These are phyloP conservation scores for Brachyptera risi DNA, from an alignment of 2,888 invertebrate species.

Conservation along the genomic window DNA sequence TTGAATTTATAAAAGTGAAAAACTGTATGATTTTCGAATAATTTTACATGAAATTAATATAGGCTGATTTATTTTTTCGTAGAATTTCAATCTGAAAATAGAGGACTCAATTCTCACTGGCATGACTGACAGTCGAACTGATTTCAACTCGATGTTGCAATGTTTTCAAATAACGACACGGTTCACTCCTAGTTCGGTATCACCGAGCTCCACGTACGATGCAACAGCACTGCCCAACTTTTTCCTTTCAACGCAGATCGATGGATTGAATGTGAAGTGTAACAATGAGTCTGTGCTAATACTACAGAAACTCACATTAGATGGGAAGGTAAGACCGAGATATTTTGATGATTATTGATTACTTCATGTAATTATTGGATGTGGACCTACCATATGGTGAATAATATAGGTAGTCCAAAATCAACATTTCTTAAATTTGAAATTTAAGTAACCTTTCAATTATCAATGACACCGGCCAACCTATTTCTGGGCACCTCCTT, in stretches of 20 bases:
- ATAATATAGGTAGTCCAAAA: too few relatives aligned
- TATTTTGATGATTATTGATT: neutral
- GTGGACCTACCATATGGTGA: too few relatives aligned
- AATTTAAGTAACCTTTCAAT: too few relatives aligned
- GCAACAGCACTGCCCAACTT: slow-evolving; percentile 12
- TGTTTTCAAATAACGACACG: slow-evolving; percentile 53
- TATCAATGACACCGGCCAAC: too few relatives aligned
- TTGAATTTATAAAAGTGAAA: neutral
- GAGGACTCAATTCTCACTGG: slow-evolving; percentile 67
- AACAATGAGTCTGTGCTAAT: slow-evolving; percentile 54
- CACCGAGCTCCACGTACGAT: neutral
- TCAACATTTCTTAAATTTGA: too few relatives aligned
- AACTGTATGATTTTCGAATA: neutral
- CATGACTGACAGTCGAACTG: slow-evolving; percentile 63
- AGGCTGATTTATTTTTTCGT: too few relatives aligned
- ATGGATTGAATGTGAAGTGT: slow-evolving; percentile 49
- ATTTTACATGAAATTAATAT: neutral
- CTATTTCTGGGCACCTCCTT: too few relatives aligned
- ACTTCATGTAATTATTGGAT: neutral
- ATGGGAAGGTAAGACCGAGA: slow-evolving; percentile 59
- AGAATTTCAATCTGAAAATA: slow-evolving; percentile 70
- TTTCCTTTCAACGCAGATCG: slow-evolving; percentile 35
- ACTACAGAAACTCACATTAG: slow-evolving; percentile 55
- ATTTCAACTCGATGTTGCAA: slow-evolving; percentile 65
- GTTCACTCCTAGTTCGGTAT: slow-evolving; percentile 19